Evolutionary conservation across 2,113 vertebrate genomes (phyloP).

Genomic region (Hystrix cristata): DNA sequence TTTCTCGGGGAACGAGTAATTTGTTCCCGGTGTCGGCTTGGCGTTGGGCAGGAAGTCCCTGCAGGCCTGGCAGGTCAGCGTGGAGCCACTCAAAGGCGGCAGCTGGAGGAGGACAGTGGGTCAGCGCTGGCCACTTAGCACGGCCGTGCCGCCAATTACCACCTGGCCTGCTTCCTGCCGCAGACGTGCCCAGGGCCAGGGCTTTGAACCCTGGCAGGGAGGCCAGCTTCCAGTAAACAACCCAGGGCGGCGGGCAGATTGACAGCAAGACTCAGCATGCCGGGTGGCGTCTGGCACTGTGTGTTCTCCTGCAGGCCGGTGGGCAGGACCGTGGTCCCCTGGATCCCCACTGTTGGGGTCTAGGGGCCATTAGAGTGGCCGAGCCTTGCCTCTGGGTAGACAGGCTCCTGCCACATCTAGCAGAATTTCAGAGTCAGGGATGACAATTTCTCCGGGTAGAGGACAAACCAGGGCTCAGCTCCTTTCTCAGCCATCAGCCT

Average conservation of each 20-base stretch:
- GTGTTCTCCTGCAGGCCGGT: not conserved
- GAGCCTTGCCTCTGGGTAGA: not conserved
- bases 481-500: not conserved
- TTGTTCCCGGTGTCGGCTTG: constrained; percentile 64
- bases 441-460: not conserved
- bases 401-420: not conserved
- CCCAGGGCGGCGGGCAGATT: constrained; percentile 81
- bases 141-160: constrained; percentile 75
- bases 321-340: not conserved
- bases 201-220: constrained; percentile 81
- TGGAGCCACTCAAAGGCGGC: constrained; percentile 72
- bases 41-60: constrained; percentile 74
- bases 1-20: constrained; percentile 83
- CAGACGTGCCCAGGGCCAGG: constrained; percentile 82
- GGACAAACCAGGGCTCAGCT: not conserved
- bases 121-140: constrained; percentile 66
- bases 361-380: not conserved
- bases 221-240: constrained; percentile 83
- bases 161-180: constrained; percentile 79
- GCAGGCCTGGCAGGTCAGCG: constrained; percentile 74
- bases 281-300: not conserved
- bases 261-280: constrained; percentile 63
- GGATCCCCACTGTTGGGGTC: not conserved
- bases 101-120: constrained; percentile 67
- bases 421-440: not conserved